These are phyloP conservation scores for Microdon myrmicae DNA, from an alignment of 2,888 invertebrate species.

Conservation along the genomic window DNA sequence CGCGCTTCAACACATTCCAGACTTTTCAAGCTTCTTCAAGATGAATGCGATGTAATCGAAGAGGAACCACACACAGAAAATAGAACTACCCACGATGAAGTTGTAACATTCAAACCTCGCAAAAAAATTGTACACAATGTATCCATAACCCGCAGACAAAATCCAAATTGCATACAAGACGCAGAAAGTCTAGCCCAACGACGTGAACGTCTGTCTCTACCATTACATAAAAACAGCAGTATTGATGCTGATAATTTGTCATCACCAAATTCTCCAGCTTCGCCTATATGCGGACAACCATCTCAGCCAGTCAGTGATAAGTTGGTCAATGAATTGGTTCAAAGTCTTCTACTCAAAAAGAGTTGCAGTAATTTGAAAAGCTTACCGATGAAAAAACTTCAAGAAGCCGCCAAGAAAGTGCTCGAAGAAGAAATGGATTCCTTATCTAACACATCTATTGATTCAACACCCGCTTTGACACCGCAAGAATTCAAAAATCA, in stretches of 20 bases:
- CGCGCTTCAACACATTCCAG: conserved; percentile 79
- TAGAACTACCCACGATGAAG: conserved; percentile 54
- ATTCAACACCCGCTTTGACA: conserved; percentile 68
- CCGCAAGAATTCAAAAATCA: conserved; percentile 67
- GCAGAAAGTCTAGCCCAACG: conserved; percentile 66
- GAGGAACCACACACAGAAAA: conserved; percentile 58
- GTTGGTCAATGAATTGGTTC: conserved; percentile 71
- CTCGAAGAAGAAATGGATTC: conserved; percentile 71
- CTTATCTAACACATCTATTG: conserved; percentile 66
- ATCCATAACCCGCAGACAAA: conserved; percentile 65
- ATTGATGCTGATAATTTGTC: conserved; percentile 69
- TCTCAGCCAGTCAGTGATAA: conserved; percentile 68
- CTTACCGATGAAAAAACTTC: conserved; percentile 71
- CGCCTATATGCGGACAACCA: conserved; percentile 65
- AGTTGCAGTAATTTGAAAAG: conserved; percentile 70
- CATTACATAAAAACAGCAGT: conserved; percentile 66
- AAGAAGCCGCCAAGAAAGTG: conserved; percentile 71
- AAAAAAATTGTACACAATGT: conserved; percentile 66
- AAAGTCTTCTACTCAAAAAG: conserved; percentile 70
- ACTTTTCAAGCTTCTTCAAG: conserved; percentile 74
- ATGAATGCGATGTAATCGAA: conserved; percentile 67
- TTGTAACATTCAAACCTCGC: conserved; percentile 59
- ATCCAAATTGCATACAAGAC: conserved; percentile 60
- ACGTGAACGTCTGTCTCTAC: conserved; percentile 69
- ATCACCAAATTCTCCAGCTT: conserved; percentile 69